Conservation (phyloP, 2,113 vertebrate genomes). For the Spea multiplicata region DNA sequence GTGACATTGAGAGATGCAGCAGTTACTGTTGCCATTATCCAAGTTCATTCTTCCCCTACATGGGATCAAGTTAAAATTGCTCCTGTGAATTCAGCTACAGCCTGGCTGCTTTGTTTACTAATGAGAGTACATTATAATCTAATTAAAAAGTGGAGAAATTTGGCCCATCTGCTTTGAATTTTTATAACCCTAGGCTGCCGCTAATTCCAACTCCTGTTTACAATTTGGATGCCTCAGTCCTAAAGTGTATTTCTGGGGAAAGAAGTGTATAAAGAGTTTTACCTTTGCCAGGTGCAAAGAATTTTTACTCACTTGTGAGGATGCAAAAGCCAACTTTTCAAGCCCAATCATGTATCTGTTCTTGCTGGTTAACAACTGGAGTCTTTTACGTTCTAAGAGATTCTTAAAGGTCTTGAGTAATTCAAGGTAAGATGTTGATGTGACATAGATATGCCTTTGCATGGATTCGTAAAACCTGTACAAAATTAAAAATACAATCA, state of each 20-base stretch:
- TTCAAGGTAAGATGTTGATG: conserved; percentile 59
- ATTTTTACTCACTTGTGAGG: conserved; percentile 50
- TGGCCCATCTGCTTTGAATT: conserved; percentile 55
- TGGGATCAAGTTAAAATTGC: conserved; percentile 44
- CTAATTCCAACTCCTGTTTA: conserved; percentile 51
- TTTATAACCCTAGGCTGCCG: conserved; percentile 47
- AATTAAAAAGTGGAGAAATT: conserved; percentile 59
- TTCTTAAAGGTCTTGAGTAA: conserved; percentile 58
- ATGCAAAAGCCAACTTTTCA: conserved; percentile 53
- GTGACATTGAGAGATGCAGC: conserved; percentile 20
- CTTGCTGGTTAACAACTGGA: conserved; percentile 53
- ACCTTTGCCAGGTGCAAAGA: conserved; percentile 32
- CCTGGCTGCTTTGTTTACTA: conserved; percentile 55
- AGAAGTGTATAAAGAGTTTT: conserved; percentile 24
- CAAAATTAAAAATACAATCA: conserved; percentile 55
- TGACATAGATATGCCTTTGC: conserved; percentile 51
- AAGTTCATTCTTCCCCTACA: conserved; percentile 43
- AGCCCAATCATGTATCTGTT: conserved; percentile 51
- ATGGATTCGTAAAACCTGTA: conserved; percentile 54
- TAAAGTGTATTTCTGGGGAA: conserved; percentile 16
- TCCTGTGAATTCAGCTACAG: conserved; percentile 52
- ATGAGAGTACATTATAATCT: conserved; percentile 54
- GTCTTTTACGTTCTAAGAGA: conserved; percentile 54
- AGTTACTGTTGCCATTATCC: conserved; percentile 12
- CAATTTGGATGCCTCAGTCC: conserved; percentile 42